Evolutionary conservation across 2,113 vertebrate genomes (phyloP), one percentile per base, ranked within the genome.

Genomic region (Lampris megalopsis): DNA sequence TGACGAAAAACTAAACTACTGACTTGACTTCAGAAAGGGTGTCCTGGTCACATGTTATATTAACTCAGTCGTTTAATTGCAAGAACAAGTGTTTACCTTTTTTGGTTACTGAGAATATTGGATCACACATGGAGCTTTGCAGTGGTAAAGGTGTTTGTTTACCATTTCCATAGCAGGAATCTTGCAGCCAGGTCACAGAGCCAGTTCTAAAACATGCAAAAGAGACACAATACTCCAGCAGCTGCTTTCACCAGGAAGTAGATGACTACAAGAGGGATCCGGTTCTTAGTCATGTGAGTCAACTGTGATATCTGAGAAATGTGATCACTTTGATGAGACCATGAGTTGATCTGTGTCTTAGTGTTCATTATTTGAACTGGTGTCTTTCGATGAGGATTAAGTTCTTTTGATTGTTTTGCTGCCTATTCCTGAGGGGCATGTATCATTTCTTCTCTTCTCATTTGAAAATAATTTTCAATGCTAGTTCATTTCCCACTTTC

Each of bases 1-100:
- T 59, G n/a, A 54, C 70, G 24, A 43, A 52, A 43, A 73, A 70
- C 24, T 61, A 69, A 84, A 71, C 81, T 73, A 76, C 48, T 76
- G 61, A 87, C 35, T 56, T 66, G 52, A 41, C 67, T 40, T 40
- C 6, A 49, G 47, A 13, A 54, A 66, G 52, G n/a, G 13, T 6
- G 0, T 4, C 43, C 38, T 57, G 68, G 11, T 58, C 68, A 24
- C 10, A 57, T 71, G 11, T 58, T 72, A 24, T n/a, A 57, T 58
- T 3, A 38, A 38, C 8, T 70, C 45, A 47, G 63, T 43, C 11
- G 24, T 45, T 47, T 13, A 6, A 70, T 38, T 48, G 5, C 13
- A 3, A 52, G 48, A 7, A 24, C 40, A 40, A 41, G 24, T 47
- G 10, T 13, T 61, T 6, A 6, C 2, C 8, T 8, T 42, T 24